Evolutionary conservation across 1,140 invertebrate species (phyloP), one percentile per base, ranked within the genome.

Genomic region (Nasonia giraulti): DNA sequence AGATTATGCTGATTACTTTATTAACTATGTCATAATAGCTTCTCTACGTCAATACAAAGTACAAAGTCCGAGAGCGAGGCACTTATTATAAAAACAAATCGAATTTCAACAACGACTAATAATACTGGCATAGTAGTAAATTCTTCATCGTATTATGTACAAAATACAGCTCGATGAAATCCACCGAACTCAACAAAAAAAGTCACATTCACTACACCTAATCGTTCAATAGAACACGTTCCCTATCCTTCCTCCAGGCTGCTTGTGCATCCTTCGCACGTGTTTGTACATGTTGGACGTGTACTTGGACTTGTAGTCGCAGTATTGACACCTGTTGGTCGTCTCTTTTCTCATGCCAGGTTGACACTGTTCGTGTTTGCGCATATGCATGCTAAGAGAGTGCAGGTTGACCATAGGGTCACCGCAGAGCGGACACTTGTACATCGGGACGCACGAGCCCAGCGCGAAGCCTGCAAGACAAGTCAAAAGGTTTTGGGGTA

Each of bases 301-400:
- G 47, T 92, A 89, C 83, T 92, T 92, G 82, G 91, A 91, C 17
- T 84, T 89, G 77, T 93, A 91, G 44, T 88, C 79, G 87, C 94
- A 94, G 86, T 92, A 88, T 6, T 91, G 92, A 85, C 94, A 95
- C 80, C 93, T 92, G 86, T 94, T 93, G 85, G 93, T 91, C 14
- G 94, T 93, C 80, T 77, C 47, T 6, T 10, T n/a, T n/a, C 20
- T 23, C 44, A 44, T 23, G 31, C 3, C 7, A 11, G 27, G 27
- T 20, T 66, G 27, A 55, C 68, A 37, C 14, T 17, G 31, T 27
- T 68, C 55, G 33, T 68, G 50, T 11, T 12, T 23, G 1, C 55
- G 27, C 78, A 68, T 27, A 55, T 68, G 78, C 2, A 17, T 11
- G 31, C 20, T 68, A 6, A 68, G 37, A 2, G 55, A 3, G 31